Conservation (phyloP, 2,797 vertebrate species). For the Arremon aurantiirostris region DNA sequence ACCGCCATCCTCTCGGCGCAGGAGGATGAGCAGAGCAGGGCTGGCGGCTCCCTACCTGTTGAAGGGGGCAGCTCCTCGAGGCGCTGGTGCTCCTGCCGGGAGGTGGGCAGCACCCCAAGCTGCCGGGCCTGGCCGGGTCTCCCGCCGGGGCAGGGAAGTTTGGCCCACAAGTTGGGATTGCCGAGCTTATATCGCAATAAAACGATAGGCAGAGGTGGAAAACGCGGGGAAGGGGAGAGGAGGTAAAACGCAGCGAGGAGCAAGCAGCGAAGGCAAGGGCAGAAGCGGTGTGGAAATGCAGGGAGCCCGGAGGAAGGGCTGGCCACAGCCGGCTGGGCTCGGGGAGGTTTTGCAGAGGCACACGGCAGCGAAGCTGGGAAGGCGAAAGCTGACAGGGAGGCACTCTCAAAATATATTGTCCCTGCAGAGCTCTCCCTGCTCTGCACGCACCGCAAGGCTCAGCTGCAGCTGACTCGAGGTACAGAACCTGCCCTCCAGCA, state of each 20-base stretch:
- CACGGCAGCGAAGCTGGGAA: background rate
- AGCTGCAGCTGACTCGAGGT: background rate
- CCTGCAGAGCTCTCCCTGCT: slow-evolving; percentile 53
- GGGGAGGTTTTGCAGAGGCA: background rate
- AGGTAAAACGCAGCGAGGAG: background rate
- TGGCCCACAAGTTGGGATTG: background rate
- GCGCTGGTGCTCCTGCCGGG: background rate
- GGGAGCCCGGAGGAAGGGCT: background rate
- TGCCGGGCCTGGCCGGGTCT: background rate
- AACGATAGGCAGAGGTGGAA: background rate
- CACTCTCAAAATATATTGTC: slow-evolving; percentile 43
- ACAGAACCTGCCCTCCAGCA: background rate
- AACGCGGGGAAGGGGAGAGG: background rate
- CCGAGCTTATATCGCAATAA: background rate
- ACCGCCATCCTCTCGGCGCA: background rate
- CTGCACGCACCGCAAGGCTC: background rate
- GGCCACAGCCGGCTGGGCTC: background rate
- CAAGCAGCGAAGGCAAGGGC: background rate
- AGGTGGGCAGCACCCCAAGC: background rate
- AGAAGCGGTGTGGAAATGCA: background rate
- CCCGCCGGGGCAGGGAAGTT: background rate
- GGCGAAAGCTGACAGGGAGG: slow-evolving; percentile 15
- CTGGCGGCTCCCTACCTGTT: slow-evolving; percentile 55
- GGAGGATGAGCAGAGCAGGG: background rate
- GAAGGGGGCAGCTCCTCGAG: background rate